phyloP scores from a whole-genome alignment of 2,113 vertebrate genomes.

The Oostethus manadensis region DNA sequence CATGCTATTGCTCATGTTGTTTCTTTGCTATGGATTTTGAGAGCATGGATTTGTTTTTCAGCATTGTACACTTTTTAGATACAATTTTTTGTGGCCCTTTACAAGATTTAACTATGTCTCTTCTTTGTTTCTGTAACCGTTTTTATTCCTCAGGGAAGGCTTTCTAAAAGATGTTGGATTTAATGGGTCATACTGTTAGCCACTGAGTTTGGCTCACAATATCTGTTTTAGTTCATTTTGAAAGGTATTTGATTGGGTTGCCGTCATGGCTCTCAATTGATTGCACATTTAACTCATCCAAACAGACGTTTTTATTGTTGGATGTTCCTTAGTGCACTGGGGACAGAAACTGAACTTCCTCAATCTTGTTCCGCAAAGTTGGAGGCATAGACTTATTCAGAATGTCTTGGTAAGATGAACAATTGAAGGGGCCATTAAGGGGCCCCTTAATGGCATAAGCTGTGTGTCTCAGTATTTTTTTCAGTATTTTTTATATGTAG shows the following conservation, averaged over 20 bases:
- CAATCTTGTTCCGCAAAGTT: not conserved
- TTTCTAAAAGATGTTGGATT: not conserved
- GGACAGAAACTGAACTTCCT: not conserved
- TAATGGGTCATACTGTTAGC: too few species aligned
- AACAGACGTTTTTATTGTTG: not conserved
- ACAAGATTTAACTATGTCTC: not conserved
- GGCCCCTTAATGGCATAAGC: too few species aligned
- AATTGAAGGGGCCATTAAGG: too few species aligned
- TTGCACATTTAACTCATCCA: not conserved
- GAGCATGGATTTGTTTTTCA: not conserved
- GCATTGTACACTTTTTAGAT: not conserved
- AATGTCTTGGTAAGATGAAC: too few species aligned
- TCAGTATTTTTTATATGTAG: too few species aligned
- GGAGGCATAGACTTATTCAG: too few species aligned
- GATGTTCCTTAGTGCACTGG: not conserved
- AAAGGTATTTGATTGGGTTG: not conserved
- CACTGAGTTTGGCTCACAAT: not conserved
- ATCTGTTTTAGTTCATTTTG: not conserved
- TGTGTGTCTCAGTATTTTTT: too few species aligned
- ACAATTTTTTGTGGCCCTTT: not conserved
- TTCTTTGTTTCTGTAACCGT: not conserved
- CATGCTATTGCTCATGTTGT: constrained; percentile 13
- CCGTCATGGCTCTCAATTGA: not conserved
- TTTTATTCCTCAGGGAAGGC: not conserved
- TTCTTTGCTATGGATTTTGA: not conserved